A percentile compares a stretch with the other conserved stretches of the same genome.
Conservation (phyloP, 2,888 invertebrate genomes). For the Crepidodera aurea region DNA sequence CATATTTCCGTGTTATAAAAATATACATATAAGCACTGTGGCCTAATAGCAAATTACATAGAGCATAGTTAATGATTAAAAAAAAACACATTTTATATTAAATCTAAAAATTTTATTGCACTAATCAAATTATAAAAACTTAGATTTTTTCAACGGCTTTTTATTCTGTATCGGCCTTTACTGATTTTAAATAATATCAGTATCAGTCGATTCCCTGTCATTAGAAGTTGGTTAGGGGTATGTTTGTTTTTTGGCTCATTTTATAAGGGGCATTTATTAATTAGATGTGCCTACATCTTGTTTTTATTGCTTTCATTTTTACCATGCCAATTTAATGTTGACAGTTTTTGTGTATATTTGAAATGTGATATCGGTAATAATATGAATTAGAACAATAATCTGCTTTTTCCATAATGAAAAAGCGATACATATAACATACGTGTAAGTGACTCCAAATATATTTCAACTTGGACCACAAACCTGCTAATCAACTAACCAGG, state of each 20-base stretch:
- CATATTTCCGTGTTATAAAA: too few relatives aligned
- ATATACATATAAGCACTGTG: too few relatives aligned
- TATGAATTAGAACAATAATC: constrained; percentile 5
- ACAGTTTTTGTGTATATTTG: constrained; percentile 35
- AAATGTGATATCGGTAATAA: constrained; percentile 17
- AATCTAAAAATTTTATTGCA: too few relatives aligned
- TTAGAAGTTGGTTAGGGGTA: constrained; percentile 18
- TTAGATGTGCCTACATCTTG: constrained; percentile 47
- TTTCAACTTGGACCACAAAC: constrained; percentile 1
- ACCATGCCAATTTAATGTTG: constrained; percentile 39
- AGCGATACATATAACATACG: too few relatives aligned
- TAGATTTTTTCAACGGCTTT: too few relatives aligned
- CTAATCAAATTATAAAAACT: too few relatives aligned
- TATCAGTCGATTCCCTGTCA: constrained; percentile 15
- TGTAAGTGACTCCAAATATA: not conserved
- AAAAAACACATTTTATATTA: too few relatives aligned
- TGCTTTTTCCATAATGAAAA: not conserved
- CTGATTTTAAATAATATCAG: not conserved
- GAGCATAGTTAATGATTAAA: too few relatives aligned
- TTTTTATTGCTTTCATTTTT: constrained; percentile 42
- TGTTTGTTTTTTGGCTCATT: constrained; percentile 29
- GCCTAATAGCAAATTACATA: too few relatives aligned
- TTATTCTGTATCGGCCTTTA: constrained; percentile 8
- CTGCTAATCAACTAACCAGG: not conserved
- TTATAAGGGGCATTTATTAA: constrained; percentile 51